Evolutionary conservation across 1,140 invertebrate species (phyloP), one percentile per base, ranked within the genome.

Genomic region (Saxidomus purpurata): DNA sequence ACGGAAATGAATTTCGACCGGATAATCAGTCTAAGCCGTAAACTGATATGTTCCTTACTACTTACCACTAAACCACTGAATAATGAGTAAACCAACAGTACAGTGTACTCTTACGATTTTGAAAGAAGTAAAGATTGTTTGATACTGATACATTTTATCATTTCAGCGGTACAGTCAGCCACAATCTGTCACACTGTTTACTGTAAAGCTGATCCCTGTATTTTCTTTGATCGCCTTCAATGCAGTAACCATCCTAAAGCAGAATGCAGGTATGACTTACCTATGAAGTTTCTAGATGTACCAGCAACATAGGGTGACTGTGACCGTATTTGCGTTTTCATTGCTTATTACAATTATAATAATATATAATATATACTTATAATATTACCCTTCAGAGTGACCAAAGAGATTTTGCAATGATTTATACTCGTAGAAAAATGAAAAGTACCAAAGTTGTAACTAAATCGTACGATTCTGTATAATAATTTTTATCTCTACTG

Each of bases 151-250:
- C n/a, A n/a, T n/a, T n/a, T n/a, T n/a, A n/a, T n/a, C 3, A 19
- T 55, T 63, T 63, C 59, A 63, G 59, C 59, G 1, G n/a, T 28
- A 6, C 19, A 8, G 0, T 63, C 59, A 8, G 67, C 67, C 1
- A 11, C 61, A 8, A 34, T 8, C 15, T 71, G 67, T 28, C 4
- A 71, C 67, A 71, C 22, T 15, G 34, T 38, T 2, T 31, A 38
- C 67, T 71, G 67, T n/a, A 71, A 71, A 71, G 34, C 25, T 36
- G n/a, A 71, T 17, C 67, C 67, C 11, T 71, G 67, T n/a, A 71
- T 19, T 22, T 71, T 71, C 22, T 15, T 19, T 22, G 34, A 71
- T 71, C 67, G 8, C 1, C 11, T 71, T 1, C 34, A 71, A 38
- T 71, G 67, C 28, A 19, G 8, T 17, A 71, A 71, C 36, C 67